These are phyloP conservation scores for Choristoneura rosaceana DNA, from an alignment of 2,888 invertebrate species.

Conservation along the genomic window DNA sequence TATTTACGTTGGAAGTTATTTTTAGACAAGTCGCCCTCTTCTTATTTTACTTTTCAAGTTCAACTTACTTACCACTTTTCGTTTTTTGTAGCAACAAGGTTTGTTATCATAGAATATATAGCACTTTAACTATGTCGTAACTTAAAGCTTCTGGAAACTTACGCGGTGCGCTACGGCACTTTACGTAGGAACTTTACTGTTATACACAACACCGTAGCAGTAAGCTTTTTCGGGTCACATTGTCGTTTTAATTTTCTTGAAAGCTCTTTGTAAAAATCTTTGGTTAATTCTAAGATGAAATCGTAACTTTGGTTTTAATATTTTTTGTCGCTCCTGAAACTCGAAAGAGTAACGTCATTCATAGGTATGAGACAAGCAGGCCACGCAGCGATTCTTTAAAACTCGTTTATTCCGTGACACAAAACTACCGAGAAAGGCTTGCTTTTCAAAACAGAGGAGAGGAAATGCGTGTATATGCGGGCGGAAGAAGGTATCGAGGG, in stretches of 20 bases:
- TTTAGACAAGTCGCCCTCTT: slow-evolving; percentile 13
- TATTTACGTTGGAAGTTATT: slow-evolving; percentile 2
- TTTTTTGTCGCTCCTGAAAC: background rate
- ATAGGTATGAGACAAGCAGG: background rate
- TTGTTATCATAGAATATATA: slow-evolving; percentile 27
- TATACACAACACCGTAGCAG: slow-evolving; percentile 23
- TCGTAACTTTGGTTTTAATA: background rate
- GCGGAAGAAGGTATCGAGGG: slow-evolving; percentile 50
- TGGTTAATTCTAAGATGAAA: background rate
- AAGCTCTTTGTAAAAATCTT: background rate
- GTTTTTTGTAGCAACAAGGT: slow-evolving; percentile 17
- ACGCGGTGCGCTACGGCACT: no score
- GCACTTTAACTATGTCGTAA: slow-evolving; percentile 41
- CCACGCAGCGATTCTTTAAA: background rate
- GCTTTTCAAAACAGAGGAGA: slow-evolving; percentile 44
- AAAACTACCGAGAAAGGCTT: slow-evolving; percentile 38
- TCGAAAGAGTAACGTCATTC: background rate
- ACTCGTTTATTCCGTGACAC: slow-evolving; percentile 13
- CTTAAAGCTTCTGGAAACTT: slow-evolving; percentile 36
- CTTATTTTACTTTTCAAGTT: slow-evolving; percentile 7
- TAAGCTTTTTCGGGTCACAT: background rate
- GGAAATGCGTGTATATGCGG: slow-evolving; percentile 49
- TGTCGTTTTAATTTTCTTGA: background rate
- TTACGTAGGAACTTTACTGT: slow-evolving; percentile 34
- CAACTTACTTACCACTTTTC: background rate